Percentiles rank a stretch among this genome's conserved stretches.
phyloP scores from a whole-genome alignment of 1,140 invertebrate genomes.

The Leptestheria dahalacensis region DNA sequence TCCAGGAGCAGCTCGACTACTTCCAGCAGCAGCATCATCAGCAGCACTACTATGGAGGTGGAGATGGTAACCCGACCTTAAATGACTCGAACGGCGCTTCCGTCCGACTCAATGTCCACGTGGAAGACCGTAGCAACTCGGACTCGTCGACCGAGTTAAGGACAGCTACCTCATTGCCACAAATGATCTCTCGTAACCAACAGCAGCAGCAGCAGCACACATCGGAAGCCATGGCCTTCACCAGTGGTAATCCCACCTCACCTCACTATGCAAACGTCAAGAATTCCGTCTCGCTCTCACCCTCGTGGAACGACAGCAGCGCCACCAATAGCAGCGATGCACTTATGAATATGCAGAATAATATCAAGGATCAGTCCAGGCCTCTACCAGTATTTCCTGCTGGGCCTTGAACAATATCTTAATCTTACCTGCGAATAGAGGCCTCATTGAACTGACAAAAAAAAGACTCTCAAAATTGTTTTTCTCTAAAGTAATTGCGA shows the following conservation, averaged over 20 bases:
- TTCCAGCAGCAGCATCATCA: background rate
- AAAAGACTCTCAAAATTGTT: no score
- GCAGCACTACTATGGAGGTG: background rate
- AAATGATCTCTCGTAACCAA: background rate
- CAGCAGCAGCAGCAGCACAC: no score
- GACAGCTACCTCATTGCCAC: background rate
- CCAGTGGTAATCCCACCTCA: no score
- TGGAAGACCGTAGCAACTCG: background rate
- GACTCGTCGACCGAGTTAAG: background rate
- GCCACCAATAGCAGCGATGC: background rate
- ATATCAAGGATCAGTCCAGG: background rate
- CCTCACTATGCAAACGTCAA: background rate
- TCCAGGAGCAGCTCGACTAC: background rate
- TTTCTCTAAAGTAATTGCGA: no score
- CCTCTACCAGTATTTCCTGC: background rate
- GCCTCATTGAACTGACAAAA: no score
- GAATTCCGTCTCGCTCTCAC: background rate
- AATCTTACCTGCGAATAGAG: background rate
- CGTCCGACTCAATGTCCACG: background rate
- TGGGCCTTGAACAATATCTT: background rate
- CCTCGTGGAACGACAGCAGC: background rate
- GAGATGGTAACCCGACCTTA: background rate
- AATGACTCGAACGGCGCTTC: background rate
- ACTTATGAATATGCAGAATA: background rate
- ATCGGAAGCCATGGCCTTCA: no score